Conservation (phyloP, 2,888 invertebrate species). For the Idaea dimidiata region DNA sequence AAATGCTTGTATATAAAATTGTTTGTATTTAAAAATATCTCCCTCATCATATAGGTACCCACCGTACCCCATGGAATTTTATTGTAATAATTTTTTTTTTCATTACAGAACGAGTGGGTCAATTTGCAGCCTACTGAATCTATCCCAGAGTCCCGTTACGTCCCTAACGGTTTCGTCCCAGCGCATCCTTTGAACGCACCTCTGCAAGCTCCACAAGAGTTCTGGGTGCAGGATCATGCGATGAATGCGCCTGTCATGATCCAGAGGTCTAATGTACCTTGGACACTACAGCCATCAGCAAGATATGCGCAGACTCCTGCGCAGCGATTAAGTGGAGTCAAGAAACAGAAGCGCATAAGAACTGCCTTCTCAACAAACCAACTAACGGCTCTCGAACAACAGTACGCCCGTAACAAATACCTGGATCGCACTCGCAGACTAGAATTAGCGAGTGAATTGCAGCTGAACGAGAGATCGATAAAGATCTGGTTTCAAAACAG, state of each 20-base stretch:
- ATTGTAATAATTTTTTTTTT: slow-evolving; percentile 10
- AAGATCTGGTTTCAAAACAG: slow-evolving; percentile 94
- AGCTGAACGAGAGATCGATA: slow-evolving; percentile 70
- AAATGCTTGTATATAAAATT: background rate
- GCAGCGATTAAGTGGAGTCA: slow-evolving; percentile 38
- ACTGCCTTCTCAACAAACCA: slow-evolving; percentile 90
- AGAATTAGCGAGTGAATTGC: slow-evolving; percentile 70
- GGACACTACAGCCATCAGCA: slow-evolving; percentile 17
- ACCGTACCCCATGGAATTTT: background rate
- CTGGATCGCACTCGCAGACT: slow-evolving; percentile 86
- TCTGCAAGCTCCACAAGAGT: background rate
- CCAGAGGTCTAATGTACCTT: background rate
- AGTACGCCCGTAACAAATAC: slow-evolving; percentile 85
- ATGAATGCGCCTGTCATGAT: slow-evolving; percentile 18
- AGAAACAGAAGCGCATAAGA: slow-evolving; percentile 83
- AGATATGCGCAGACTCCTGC: slow-evolving; percentile 31
- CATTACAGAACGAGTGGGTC: slow-evolving; percentile 42
- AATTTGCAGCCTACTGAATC: slow-evolving; percentile 21
- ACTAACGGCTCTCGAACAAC: slow-evolving; percentile 87
- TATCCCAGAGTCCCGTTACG: slow-evolving; percentile 14
- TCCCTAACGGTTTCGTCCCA: slow-evolving; percentile 26
- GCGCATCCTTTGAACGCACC: slow-evolving; percentile 9
- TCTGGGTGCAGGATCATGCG: slow-evolving; percentile 14
- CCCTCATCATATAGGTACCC: background rate
- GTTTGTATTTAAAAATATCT: background rate